These are phyloP conservation scores for Alcis repandata DNA, from an alignment of 2,888 invertebrate genomes.

Conservation along the genomic window DNA sequence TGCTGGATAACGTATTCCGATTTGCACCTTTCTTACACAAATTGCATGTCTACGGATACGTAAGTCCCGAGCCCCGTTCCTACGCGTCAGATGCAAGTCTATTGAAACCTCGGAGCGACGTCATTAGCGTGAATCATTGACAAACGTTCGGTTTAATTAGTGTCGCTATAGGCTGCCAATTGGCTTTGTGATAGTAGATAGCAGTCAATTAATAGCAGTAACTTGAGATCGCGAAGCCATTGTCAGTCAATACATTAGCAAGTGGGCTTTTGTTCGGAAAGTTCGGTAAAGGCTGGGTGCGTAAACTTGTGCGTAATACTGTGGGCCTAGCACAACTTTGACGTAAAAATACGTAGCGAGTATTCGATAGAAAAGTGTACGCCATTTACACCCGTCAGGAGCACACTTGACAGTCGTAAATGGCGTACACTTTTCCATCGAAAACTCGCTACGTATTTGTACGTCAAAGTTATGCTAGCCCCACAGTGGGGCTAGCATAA, in stretches of 20 bases:
- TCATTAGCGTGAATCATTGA: slow-evolving; percentile 39
- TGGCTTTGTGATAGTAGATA: slow-evolving; percentile 34
- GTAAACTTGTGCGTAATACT: neutral
- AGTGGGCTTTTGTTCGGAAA: slow-evolving; percentile 3
- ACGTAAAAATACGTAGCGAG: too few species aligned
- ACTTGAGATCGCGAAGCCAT: slow-evolving; percentile 20
- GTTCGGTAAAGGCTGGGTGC: neutral
- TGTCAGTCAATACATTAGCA: slow-evolving; percentile 14
- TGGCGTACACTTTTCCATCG: too few species aligned
- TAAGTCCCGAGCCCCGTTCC: neutral
- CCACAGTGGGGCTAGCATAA: too few species aligned
- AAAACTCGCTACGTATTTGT: too few species aligned
- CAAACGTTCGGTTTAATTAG: slow-evolving; percentile 42
- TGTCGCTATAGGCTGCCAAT: slow-evolving; percentile 33
- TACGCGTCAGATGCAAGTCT: slow-evolving; percentile 30
- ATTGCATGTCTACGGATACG: neutral
- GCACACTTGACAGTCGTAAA: too few species aligned
- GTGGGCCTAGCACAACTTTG: too few species aligned
- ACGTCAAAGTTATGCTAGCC: too few species aligned
- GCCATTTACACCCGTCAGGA: too few species aligned
- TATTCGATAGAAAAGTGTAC: too few species aligned
- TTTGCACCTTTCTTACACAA: neutral
- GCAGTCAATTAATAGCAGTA: slow-evolving; percentile 30
- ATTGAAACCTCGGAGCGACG: slow-evolving; percentile 37
- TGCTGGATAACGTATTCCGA: too few species aligned